These are phyloP conservation scores for Phanerotoma sp. DNA, from an alignment of 2,888 invertebrate species.

Conservation along the genomic window DNA sequence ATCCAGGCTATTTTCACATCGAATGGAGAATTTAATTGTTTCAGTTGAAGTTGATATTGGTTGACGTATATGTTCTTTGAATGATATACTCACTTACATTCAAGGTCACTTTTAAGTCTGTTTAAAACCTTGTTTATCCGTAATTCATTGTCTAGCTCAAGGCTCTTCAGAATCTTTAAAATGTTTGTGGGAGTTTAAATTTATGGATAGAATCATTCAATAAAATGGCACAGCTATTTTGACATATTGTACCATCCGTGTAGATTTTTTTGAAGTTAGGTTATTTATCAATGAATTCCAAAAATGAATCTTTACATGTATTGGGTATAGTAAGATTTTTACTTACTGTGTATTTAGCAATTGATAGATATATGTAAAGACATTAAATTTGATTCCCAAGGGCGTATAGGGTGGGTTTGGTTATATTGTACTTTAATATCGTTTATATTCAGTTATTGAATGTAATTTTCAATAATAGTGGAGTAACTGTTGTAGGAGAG, in stretches of 20 bases:
- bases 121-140: too few species aligned
- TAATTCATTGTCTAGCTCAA: too few species aligned
- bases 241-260: background rate
- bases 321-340: too few species aligned
- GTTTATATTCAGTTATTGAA: background rate
- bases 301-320: background rate
- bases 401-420: background rate
- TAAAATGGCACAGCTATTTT: background rate
- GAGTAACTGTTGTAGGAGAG: too few species aligned
- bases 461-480: background rate
- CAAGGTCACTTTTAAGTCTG: too few species aligned
- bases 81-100: too few species aligned
- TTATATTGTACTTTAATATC: background rate
- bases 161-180: too few species aligned
- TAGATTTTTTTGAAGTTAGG: background rate
- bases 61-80: too few species aligned
- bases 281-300: background rate
- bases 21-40: too few species aligned
- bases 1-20: too few species aligned
- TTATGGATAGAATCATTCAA: background rate
- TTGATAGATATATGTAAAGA: background rate
- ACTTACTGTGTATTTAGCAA: too few species aligned
- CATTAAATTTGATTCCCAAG: background rate
- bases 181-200: conserved; percentile 3
- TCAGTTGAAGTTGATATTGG: too few species aligned